A percentile compares a stretch with the other conserved stretches of the same genome.
These are phyloP conservation scores for Lycocorax pyrrhopterus DNA, from an alignment of 2,113 vertebrate genomes.

Conservation along the genomic window DNA sequence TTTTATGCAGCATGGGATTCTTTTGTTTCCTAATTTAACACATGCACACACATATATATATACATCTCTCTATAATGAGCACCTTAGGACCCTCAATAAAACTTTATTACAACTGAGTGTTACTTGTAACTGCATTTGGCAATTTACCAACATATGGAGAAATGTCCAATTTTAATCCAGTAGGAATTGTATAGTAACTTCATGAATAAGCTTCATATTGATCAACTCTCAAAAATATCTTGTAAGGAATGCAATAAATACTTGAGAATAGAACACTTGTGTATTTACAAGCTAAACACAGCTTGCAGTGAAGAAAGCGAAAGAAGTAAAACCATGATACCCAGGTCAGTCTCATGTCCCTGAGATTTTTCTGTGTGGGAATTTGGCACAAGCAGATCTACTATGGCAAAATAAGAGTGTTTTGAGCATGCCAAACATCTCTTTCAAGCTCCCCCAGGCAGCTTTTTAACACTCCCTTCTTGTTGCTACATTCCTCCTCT, in stretches of 20 bases:
- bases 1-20: background rate
- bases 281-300: background rate
- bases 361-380: conserved; percentile 26
- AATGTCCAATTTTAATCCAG: background rate
- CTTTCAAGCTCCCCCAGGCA: conserved; percentile 38
- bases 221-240: background rate
- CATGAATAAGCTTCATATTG: background rate
- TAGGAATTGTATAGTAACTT: background rate
- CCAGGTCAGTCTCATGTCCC: background rate
- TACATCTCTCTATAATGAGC: background rate
- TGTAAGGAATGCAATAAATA: background rate
- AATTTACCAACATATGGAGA: background rate
- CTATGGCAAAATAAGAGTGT: conserved; percentile 31
- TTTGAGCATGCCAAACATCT: conserved; percentile 18
- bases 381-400: conserved; percentile 36
- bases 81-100: background rate
- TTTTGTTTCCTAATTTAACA: background rate
- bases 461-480: conserved; percentile 38
- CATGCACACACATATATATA: background rate
- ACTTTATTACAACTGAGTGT: background rate
- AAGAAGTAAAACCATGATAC: background rate
- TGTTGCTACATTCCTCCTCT: conserved; percentile 11
- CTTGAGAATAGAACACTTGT: background rate
- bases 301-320: background rate
- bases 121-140: conserved; percentile 28